Conservation (phyloP, 2,113 vertebrate species). For the Harpagus bidentatus region DNA sequence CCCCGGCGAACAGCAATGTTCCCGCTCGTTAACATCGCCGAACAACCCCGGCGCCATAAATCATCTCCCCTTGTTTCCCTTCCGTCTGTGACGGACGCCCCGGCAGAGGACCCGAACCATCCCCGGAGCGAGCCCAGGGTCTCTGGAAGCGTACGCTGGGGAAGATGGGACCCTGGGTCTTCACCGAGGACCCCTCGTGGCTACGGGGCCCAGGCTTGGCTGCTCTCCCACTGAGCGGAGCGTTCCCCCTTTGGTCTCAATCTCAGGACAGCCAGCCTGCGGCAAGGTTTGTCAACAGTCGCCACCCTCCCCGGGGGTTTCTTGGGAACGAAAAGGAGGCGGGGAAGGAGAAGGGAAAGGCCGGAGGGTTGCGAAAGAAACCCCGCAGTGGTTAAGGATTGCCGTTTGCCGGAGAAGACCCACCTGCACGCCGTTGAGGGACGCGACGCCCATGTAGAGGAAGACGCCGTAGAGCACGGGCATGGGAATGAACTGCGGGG, state of each 20-base stretch:
- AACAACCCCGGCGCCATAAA: not conserved
- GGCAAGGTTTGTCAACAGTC: not conserved
- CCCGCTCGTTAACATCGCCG: not conserved
- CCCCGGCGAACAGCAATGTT: not conserved
- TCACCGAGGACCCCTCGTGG: accelerated
- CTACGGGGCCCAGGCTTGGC: not conserved
- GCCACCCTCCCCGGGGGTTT: not conserved
- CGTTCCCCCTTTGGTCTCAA: not conserved
- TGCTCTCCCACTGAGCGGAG: not conserved
- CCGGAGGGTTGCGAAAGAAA: not conserved
- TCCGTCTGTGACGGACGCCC: not conserved
- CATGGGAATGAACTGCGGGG: conserved; percentile 80
- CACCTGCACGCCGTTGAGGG: conserved; percentile 83
- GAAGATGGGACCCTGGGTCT: not conserved
- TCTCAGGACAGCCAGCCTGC: not conserved
- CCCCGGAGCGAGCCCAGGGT: not conserved
- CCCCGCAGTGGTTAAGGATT: not conserved
- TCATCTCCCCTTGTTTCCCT: not conserved
- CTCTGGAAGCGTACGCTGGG: not conserved
- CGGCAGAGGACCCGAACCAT: not conserved
- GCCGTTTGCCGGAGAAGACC: not conserved
- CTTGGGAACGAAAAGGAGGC: not conserved
- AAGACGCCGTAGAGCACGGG: conserved; percentile 84
- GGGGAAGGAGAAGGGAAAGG: not conserved
- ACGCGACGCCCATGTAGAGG: conserved; percentile 84